Evolutionary conservation across 2,113 vertebrate species (phyloP).

Genomic region (Ceuthmochares aereus): DNA sequence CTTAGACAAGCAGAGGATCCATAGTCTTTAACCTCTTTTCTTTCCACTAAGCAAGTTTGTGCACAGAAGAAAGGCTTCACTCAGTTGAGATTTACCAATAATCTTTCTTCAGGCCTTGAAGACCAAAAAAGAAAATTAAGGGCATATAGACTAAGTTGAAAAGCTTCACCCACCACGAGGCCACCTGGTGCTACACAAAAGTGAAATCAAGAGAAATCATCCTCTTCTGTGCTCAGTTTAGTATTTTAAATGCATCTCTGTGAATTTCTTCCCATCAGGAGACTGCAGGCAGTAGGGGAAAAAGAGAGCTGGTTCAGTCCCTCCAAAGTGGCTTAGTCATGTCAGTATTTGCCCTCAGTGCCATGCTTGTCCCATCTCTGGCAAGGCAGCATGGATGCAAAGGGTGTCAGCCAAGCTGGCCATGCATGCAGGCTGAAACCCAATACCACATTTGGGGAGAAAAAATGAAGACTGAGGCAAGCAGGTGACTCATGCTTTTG

Average conservation of each 20-base stretch:
- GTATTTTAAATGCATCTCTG: neutral
- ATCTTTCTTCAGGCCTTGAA: neutral
- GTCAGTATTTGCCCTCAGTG: neutral
- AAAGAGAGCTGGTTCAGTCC: neutral
- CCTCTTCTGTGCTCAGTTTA: neutral
- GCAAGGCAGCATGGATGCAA: neutral
- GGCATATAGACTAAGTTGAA: neutral
- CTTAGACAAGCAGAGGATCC: neutral
- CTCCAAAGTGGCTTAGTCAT: neutral
- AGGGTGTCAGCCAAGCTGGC: neutral
- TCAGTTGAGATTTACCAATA: neutral
- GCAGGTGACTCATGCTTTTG: neutral
- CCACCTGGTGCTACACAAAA: neutral
- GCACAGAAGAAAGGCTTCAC: neutral
- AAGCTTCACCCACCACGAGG: fast-evolving
- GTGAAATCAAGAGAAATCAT: neutral
- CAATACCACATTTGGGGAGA: neutral
- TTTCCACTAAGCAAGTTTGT: neutral
- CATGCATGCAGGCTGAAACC: neutral
- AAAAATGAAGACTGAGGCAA: neutral
- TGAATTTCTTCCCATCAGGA: neutral
- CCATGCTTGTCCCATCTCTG: neutral
- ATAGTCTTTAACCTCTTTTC: neutral
- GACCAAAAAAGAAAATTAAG: neutral
- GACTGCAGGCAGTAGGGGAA: fast-evolving